Evolutionary conservation across 2,113 vertebrate species (phyloP).

Genomic region (Anarrhichthys ocellatus): DNA sequence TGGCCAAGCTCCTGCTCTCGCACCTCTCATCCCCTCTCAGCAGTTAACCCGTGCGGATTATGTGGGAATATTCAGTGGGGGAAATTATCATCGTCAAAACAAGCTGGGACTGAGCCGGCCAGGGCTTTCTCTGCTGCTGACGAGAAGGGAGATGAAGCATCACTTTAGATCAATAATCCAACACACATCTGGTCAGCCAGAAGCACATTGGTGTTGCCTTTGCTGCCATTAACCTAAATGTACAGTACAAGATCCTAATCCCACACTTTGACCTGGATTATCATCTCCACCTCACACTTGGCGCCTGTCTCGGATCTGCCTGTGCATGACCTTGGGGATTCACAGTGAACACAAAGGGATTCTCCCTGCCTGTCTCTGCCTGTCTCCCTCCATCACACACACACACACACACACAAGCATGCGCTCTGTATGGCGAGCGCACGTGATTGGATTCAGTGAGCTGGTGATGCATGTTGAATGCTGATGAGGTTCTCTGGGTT

Average conservation of each 20-base stretch:
- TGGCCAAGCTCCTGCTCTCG: constrained; percentile 31
- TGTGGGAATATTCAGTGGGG: constrained; percentile 4
- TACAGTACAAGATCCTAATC: constrained; percentile 17
- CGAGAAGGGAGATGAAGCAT: constrained; percentile 25
- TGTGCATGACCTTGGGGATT: constrained; percentile 63
- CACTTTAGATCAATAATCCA: constrained; percentile 72
- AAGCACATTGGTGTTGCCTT: constrained; percentile 4
- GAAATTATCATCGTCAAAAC: constrained; percentile 17
- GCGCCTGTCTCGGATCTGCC: constrained; percentile 28
- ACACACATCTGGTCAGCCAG: constrained; percentile 55
- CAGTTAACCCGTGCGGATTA: constrained; percentile 64
- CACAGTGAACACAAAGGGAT: constrained; percentile 60
- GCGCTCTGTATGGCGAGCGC: constrained; percentile 62
- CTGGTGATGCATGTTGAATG: constrained; percentile 73
- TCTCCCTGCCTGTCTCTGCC: constrained; percentile 55
- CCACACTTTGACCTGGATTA: constrained; percentile 28
- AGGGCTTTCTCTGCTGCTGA: background rate
- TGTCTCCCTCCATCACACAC: constrained; percentile 37
- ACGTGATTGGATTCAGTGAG: constrained; percentile 74
- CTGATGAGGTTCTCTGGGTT: constrained; percentile 70
- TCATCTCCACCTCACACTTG: constrained; percentile 11
- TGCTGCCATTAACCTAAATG: constrained; percentile 55
- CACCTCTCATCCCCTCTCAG: constrained; percentile 52
- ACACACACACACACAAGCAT: constrained; percentile 43
- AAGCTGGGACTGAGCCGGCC: constrained; percentile 1